Percentiles rank a stretch among this genome's conserved stretches.
Evolutionary conservation across 2,888 invertebrate species (phyloP).

Genomic region (Drosophila rubida): DNA sequence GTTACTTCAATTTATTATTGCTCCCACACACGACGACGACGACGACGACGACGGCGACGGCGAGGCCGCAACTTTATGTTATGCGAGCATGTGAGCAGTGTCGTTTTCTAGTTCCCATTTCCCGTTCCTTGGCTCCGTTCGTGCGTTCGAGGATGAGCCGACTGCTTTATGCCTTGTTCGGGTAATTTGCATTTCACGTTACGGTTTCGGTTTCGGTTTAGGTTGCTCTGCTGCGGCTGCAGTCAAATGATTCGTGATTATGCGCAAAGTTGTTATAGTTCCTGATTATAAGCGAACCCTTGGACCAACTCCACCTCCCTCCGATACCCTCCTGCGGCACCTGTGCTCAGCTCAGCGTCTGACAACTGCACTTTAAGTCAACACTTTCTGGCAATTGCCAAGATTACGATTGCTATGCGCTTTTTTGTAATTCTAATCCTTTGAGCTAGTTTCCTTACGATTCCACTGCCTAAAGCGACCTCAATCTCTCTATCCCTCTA

Average conservation of each 20-base stretch:
- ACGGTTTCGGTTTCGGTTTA: constrained; percentile 20
- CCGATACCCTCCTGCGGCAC: background rate
- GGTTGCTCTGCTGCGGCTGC: constrained; percentile 43
- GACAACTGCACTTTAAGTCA: constrained; percentile 22
- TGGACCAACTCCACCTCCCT: background rate
- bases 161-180: constrained; percentile 47
- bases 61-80: constrained; percentile 13
- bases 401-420: background rate
- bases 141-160: constrained; percentile 35
- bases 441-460: background rate
- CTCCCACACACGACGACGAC: constrained; percentile 36
- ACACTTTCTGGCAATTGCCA: constrained; percentile 7
- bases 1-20: constrained; percentile 78
- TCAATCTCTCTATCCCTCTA: no score
- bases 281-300: constrained; percentile 53
- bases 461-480: no score
- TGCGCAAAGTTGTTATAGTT: constrained; percentile 67
- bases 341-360: constrained; percentile 15
- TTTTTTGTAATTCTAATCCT: background rate
- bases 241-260: constrained; percentile 73
- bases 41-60: constrained; percentile 3
- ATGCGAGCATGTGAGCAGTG: constrained; percentile 10
- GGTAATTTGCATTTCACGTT: constrained; percentile 54
- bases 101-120: constrained; percentile 5
- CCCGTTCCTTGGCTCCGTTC: no score